Evolutionary conservation across 2,113 vertebrate species (phyloP), one percentile per base, ranked within the genome.

Genomic region (Anser brachyrhynchus): DNA sequence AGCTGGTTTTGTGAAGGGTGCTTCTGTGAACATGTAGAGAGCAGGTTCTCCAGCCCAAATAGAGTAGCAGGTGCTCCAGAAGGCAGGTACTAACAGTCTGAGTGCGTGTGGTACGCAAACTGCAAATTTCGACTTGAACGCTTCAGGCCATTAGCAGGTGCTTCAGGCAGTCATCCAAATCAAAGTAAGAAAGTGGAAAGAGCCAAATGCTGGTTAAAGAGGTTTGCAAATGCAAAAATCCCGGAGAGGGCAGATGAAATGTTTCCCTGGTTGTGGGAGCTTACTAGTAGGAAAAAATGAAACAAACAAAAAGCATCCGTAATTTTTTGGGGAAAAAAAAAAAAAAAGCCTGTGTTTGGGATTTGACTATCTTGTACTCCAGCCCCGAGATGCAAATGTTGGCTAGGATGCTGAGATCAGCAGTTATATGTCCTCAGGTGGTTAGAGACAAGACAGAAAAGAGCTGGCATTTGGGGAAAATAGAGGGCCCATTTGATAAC

Each of bases 341-440:
- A 51, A 84, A 90, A 94, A 84, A 92, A 29, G 86, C 61, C 79
- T 97, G 90, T 46, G 59, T 72, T 93, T 84, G 85, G 92, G 91
- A 57, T 89, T 91, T 97, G 94, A 59, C 75, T 92, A 71, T 51
- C 93, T 25, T 87, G 74, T 35, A 90, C 70, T 91, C 31, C 66
- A 91, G 77, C 79, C 89, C 79, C 4, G 5, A 96, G 95, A 89
- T 74, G 87, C 72, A 79, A 23, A 62, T 51, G 64, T 41, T 90
- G 71, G 55, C 89, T 95, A 74, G 78, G 59, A 95, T 97, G 97
- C 97, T 98, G 95, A 97, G 89, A 96, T 98, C 98, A 98, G 98
- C 98, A 98, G 89, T 90, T 97, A 29, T 25, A 90, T 84, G 96
- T 97, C 96, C 96, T 98, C 91, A 92, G 96, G 97, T 98, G 96